Evolutionary conservation across 2,888 invertebrate species (phyloP), one percentile per base, ranked within the genome.

Genomic region (Cerastis leucographa): DNA sequence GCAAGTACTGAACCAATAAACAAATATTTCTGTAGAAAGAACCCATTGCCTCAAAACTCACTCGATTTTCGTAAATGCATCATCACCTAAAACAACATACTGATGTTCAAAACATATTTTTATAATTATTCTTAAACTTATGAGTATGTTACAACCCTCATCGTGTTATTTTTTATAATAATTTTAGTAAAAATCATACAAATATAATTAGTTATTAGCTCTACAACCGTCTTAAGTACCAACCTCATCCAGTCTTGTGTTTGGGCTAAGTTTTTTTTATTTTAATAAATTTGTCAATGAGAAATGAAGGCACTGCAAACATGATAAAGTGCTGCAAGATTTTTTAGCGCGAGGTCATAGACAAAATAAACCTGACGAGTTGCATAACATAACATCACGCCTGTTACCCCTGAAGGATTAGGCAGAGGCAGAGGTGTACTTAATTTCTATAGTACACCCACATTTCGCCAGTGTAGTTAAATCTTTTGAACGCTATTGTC

Each of bases 191-290:
- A 82, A 72, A 69, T 42, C 65, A 81, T 78, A 78, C 54, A 71
- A 76, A 80, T 80, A 67, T 75, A 56, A 56, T 74, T 59, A 74
- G n/a, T 76, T 72, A 17, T 64, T 84, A 85, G 64, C 54, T 78
- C 42, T 85, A 84, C 80, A 87, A 83, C 81, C 85, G 56, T 76
- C 62, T 42, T 89, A 88, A 89, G 91, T 92, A 92, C 92, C 89
- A 91, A 91, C 90, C 91, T 79, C 74, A 83, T 75, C 81, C 92
- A 92, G 92, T 92, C 92, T 91, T 92, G 74, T 92, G 75, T 74
- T 77, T 64, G 79, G 83, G 79, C 81, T 78, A 71, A 67, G 46
- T 49, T 74, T 49, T 74, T 49, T 62, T 74, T 76, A 73, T 61
- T 74, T 62, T 75, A 79, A 75, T 75, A 76, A 81, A 78, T 72